Evolutionary conservation across 2,797 vertebrate genomes (phyloP).

Genomic region (Paratrypauchen microcephalus): DNA sequence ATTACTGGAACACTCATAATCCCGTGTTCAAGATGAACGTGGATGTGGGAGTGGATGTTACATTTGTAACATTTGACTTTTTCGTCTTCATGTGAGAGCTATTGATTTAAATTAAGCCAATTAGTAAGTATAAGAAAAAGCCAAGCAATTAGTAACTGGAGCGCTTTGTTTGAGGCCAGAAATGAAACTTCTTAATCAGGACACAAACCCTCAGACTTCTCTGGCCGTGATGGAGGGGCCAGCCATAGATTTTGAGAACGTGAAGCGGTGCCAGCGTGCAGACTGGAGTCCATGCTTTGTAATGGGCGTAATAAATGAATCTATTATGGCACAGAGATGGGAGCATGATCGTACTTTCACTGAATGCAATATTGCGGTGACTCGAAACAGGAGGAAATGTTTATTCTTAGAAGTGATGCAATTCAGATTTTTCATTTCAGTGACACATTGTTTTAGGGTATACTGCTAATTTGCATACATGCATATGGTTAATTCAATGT

Average conservation of each 20-base stretch:
- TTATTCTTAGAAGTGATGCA: conserved; percentile 5
- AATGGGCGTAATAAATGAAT: conserved; percentile 23
- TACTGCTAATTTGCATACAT: too few relatives aligned
- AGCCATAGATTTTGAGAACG: conserved; percentile 8
- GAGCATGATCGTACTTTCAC: not conserved
- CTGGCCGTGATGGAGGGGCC: conserved; percentile 7
- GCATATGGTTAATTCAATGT: too few relatives aligned
- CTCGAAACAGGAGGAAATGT: conserved; percentile 9
- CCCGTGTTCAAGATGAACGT: conserved; percentile 3
- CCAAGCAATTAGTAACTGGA: conserved; percentile 29
- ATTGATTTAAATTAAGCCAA: conserved; percentile 51
- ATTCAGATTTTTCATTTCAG: conserved; percentile 13
- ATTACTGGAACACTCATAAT: not conserved
- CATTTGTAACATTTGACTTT: conserved; percentile 14
- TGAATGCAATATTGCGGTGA: conserved; percentile 12
- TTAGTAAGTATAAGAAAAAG: conserved; percentile 32
- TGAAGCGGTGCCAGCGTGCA: not conserved
- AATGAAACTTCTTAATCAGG: conserved; percentile 47
- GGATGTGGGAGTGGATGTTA: not conserved
- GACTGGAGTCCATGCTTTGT: conserved; percentile 6
- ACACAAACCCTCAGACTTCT: conserved; percentile 34
- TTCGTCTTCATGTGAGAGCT: conserved; percentile 13
- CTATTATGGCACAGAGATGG: conserved; percentile 5
- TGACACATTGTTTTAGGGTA: too few relatives aligned
- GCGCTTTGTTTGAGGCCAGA: conserved; percentile 34